These are phyloP conservation scores for Hybognathus amarus DNA, from an alignment of 2,797 vertebrate species.

Conservation along the genomic window DNA sequence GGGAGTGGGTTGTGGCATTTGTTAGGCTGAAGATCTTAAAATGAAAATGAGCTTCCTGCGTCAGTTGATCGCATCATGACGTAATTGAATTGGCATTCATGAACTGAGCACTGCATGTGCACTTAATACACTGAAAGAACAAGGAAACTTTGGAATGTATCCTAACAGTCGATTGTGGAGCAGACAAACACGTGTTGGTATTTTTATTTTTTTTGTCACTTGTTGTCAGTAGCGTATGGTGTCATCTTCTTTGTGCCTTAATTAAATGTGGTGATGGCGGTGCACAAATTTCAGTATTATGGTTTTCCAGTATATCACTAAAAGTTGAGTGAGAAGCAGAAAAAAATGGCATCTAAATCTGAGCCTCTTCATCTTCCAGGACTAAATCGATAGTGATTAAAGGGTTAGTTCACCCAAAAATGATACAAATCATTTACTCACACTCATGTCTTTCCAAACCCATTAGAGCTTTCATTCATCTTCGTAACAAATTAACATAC, in stretches of 20 bases:
- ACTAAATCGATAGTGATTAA: neutral
- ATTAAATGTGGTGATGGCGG: neutral
- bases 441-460: too few species aligned
- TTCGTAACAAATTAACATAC: too few species aligned
- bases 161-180: neutral
- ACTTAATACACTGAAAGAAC: constrained; percentile 23
- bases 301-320: neutral
- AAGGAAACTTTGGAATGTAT: neutral
- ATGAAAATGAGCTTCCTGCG: constrained; percentile 29
- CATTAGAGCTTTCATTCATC: too few species aligned
- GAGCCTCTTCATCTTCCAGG: neutral
- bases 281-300: neutral
- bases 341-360: neutral
- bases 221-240: neutral
- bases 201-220: neutral
- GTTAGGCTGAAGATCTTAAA: neutral
- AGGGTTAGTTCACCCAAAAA: too few species aligned
- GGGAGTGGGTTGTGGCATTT: constrained; percentile 36
- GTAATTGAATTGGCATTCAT: neutral
- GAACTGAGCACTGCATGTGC: neutral
- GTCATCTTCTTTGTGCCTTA: neutral
- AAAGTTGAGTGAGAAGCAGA: neutral
- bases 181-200: constrained; percentile 5
- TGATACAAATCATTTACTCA: too few species aligned
- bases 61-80: constrained; percentile 10